phyloP scores from a whole-genome alignment of 2,797 vertebrate genomes.

The Hapalemur alaotrensis region DNA sequence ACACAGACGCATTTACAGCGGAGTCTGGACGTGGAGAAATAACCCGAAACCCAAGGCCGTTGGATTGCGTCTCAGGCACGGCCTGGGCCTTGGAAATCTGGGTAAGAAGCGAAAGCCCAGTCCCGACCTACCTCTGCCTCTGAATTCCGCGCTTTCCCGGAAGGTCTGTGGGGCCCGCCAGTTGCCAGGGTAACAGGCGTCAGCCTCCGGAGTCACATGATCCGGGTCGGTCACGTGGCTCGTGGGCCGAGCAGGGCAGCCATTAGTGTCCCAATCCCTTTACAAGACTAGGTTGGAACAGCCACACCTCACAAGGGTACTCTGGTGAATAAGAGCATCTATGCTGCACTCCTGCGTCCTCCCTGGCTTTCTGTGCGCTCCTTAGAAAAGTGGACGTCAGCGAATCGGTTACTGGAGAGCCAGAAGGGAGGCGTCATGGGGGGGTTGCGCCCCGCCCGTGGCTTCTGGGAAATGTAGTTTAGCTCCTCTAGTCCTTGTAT shows the following conservation, averaged over 20 bases:
- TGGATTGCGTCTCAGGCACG: background rate
- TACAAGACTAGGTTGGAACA: accelerated
- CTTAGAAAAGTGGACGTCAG: background rate
- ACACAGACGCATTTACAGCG: background rate
- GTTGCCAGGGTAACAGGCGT: slow-evolving; percentile 57
- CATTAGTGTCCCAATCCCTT: accelerated
- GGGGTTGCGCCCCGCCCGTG: background rate
- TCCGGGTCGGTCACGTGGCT: background rate
- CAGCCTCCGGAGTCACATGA: slow-evolving; percentile 33
- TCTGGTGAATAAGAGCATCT: accelerated
- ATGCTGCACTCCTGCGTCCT: accelerated
- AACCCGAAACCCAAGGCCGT: background rate
- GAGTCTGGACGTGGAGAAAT: background rate
- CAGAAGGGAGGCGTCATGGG: background rate
- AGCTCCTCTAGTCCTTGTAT: accelerated
- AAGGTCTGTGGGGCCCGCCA: background rate
- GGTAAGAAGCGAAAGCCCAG: accelerated
- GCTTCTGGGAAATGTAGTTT: slow-evolving; percentile 69
- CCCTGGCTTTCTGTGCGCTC: accelerated
- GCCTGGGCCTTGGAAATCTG: accelerated
- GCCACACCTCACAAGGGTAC: accelerated
- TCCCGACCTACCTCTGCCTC: background rate
- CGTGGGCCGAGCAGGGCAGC: accelerated
- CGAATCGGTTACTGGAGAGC: accelerated
- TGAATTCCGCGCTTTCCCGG: slow-evolving; percentile 20